These are phyloP conservation scores for Syngnathus floridae DNA, from an alignment of 2,113 vertebrate species.

Conservation along the genomic window DNA sequence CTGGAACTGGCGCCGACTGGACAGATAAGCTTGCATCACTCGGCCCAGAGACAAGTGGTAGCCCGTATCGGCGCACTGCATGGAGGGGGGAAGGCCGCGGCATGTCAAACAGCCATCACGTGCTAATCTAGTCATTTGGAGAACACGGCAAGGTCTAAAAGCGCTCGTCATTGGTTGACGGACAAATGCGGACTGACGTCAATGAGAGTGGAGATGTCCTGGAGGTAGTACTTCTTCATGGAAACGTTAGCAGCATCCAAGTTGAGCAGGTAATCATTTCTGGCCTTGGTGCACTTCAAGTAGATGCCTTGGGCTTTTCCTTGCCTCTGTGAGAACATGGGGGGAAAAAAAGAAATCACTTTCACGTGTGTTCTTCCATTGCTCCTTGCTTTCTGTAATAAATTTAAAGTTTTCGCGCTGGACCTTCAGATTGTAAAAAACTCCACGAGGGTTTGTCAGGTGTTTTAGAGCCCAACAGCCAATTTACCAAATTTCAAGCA, in stretches of 20 bases:
- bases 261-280: constrained; percentile 84
- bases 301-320: constrained; percentile 76
- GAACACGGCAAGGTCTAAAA: background rate
- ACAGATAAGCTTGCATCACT: constrained; percentile 71
- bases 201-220: constrained; percentile 75
- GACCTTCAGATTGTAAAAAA: too few relatives aligned
- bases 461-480: too few relatives aligned
- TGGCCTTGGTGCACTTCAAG: constrained; percentile 80
- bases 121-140: background rate
- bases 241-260: constrained; percentile 76
- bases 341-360: background rate
- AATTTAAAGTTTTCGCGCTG: too few relatives aligned
- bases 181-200: constrained; percentile 69
- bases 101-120: background rate
- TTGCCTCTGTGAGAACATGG: constrained; percentile 68
- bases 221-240: constrained; percentile 78
- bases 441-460: too few relatives aligned
- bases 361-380: background rate
- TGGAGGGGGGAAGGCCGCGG: background rate
- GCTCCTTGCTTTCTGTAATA: too few relatives aligned
- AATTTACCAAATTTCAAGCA: too few relatives aligned
- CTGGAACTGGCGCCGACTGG: constrained; percentile 63
- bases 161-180: background rate
- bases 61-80: constrained; percentile 78
- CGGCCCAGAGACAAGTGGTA: constrained; percentile 77